Evolutionary conservation across 2,888 invertebrate genomes (phyloP).

Genomic region (Laspeyria flexula): DNA sequence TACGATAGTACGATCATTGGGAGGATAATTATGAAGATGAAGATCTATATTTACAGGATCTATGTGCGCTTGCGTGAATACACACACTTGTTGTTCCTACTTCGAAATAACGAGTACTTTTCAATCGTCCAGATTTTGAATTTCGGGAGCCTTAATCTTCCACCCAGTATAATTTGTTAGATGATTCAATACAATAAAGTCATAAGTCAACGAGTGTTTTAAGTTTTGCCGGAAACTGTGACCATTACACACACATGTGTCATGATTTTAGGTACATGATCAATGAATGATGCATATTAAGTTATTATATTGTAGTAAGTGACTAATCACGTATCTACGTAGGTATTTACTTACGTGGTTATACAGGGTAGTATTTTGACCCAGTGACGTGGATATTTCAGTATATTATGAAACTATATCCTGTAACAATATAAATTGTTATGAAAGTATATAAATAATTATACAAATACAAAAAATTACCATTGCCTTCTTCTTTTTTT

Average conservation of each 20-base stretch:
- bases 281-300: conserved; percentile 60
- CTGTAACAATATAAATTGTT: too few relatives aligned
- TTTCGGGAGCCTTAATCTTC: too few relatives aligned
- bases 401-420: conserved; percentile 13
- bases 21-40: too few relatives aligned
- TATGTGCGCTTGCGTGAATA: too few relatives aligned
- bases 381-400: conserved; percentile 18
- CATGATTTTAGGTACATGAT: conserved; percentile 60
- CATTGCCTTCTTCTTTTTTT: too few relatives aligned
- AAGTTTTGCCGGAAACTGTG: conserved; percentile 67
- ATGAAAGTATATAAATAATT: too few relatives aligned
- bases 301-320: conserved; percentile 38
- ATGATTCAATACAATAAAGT: conserved; percentile 62
- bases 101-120: too few relatives aligned
- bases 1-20: too few relatives aligned
- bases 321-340: conserved; percentile 40
- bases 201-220: conserved; percentile 60
- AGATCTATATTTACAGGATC: too few relatives aligned
- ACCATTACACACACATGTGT: conserved; percentile 59
- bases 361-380: conserved; percentile 15
- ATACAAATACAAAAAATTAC: too few relatives aligned
- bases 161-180: conserved; percentile 51
- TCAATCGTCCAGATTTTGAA: too few relatives aligned
- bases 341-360: conserved; percentile 28
- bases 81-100: too few relatives aligned